Evolutionary conservation across 2,797 vertebrate species (phyloP), one percentile per base, ranked within the genome.

Genomic region (Schizothorax lantsangensis): DNA sequence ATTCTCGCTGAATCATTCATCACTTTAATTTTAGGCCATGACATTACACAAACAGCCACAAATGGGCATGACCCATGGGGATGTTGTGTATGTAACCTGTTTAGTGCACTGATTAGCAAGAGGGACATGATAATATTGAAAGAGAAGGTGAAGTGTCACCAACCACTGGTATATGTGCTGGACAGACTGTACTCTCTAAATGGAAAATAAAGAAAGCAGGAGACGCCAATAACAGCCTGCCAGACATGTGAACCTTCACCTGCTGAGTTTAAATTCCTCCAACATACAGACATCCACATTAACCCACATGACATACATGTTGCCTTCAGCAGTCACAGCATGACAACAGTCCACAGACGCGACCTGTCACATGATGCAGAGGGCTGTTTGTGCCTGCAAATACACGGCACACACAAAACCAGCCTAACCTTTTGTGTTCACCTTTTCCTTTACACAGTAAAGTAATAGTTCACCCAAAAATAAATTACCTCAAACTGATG

Each of bases 371-470:
- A 49, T 68, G 62, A 43, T 11, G 4, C 26, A 79, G 14, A 81
- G 33, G 5, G 47, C 4, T 15, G 47, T 49, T 15, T 49, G 47
- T 15, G 47, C 4, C 47, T 78, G 36, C 47, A 79, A 78, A 71
- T 79, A 79, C 59, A 12, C 23, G 38, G 45, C 4, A n/a, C 15
- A 38, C 69, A 91, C 33, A 87, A 81, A 88, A 80, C 88, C 87
- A 92, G 64, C 57, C 87, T 79, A 79, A 87, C 71, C 47, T 36
- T 59, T 81, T 79, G 47, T 33, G 19, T 15, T 84, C 36, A 49
- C 30, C 19, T 79, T 36, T 26, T 17, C n/a, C 66, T 43, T 52
- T 21, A 72, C 2, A 8, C 19, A 80, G 47, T 26, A 49, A 49
- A 49, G 47, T 40, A 40, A 40, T 23, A 71, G 9, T 72, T 72